Percentiles rank a stretch among this genome's conserved stretches.
phyloP scores from a whole-genome alignment of 1,140 invertebrate species.

The Drosophila sucinea region DNA sequence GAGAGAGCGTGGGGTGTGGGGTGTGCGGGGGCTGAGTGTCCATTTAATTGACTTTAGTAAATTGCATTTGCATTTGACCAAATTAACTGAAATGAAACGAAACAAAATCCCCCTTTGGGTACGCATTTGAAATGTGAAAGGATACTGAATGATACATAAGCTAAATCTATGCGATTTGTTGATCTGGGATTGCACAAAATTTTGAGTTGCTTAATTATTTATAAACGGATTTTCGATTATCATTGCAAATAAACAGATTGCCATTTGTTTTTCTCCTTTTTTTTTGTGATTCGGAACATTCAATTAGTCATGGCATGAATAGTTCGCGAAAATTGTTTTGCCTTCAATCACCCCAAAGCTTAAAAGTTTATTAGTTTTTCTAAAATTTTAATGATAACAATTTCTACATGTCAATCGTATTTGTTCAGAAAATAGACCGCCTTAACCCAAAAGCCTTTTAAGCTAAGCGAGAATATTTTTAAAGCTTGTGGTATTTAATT shows the following conservation, averaged over 20 bases:
- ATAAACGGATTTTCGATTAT: constrained; percentile 8
- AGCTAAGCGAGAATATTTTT: too few relatives aligned
- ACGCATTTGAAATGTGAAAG: neutral
- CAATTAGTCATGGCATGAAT: neutral
- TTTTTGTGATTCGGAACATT: neutral
- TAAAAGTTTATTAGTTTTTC: too few relatives aligned
- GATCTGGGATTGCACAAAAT: constrained; percentile 4
- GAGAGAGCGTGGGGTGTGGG: neutral
- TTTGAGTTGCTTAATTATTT: constrained; percentile 9
- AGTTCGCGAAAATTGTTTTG: neutral
- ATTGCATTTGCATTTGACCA: constrained; percentile 66
- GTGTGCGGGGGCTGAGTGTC: neutral
- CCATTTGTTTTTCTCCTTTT: neutral
- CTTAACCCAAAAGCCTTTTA: too few relatives aligned
- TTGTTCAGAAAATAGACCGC: too few relatives aligned
- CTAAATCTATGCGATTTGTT: constrained; percentile 24
- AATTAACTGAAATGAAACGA: constrained; percentile 58
- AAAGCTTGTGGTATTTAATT: too few relatives aligned
- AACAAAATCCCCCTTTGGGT: constrained; percentile 1
- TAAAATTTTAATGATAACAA: too few relatives aligned
- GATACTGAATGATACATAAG: constrained; percentile 23
- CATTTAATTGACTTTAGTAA: constrained; percentile 75
- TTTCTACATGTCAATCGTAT: too few relatives aligned
- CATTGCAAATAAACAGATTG: neutral
- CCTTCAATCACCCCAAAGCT: too few relatives aligned